These are phyloP conservation scores for Callyntrura guangdongensis DNA, from an alignment of 2,888 invertebrate species.

Conservation along the genomic window DNA sequence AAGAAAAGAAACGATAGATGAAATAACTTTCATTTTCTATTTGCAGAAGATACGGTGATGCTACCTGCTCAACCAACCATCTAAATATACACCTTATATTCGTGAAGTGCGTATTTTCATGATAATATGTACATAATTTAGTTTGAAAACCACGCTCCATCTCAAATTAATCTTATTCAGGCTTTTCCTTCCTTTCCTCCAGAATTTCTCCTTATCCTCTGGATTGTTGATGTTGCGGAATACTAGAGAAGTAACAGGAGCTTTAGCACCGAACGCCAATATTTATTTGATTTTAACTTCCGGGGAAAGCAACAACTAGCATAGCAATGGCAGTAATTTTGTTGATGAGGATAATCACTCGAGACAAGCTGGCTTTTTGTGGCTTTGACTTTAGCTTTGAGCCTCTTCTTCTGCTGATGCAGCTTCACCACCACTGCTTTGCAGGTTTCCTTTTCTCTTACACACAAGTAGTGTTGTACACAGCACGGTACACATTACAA, in stretches of 20 bases:
- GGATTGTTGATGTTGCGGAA: not conserved
- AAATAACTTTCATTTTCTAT: slow-evolving; percentile 44
- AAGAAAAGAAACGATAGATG: not conserved
- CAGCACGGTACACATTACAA: not conserved
- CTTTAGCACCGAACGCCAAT: slow-evolving; percentile 53
- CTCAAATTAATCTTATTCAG: slow-evolving; percentile 73
- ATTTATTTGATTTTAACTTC: slow-evolving; percentile 77
- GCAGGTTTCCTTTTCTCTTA: slow-evolving; percentile 7
- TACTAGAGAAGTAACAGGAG: not conserved
- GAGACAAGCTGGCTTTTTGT: slow-evolving; percentile 44
- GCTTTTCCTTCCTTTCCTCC: slow-evolving; percentile 25
- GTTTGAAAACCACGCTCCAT: slow-evolving; percentile 60
- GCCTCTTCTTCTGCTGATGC: slow-evolving; percentile 5
- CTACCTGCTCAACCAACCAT: not conserved
- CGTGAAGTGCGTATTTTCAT: not conserved
- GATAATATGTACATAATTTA: slow-evolving; percentile 48
- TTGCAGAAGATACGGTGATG: not conserved
- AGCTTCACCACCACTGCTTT: not conserved
- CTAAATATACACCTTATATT: not conserved
- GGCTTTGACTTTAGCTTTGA: slow-evolving; percentile 33
- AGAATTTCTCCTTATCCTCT: not conserved
- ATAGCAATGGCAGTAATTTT: slow-evolving; percentile 48
- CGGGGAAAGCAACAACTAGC: slow-evolving; percentile 55
- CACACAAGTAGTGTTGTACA: not conserved
- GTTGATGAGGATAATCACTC: slow-evolving; percentile 55